These are phyloP conservation scores for Tenualosa thibaudeaui DNA, from an alignment of 2,797 vertebrate species.

Conservation along the genomic window DNA sequence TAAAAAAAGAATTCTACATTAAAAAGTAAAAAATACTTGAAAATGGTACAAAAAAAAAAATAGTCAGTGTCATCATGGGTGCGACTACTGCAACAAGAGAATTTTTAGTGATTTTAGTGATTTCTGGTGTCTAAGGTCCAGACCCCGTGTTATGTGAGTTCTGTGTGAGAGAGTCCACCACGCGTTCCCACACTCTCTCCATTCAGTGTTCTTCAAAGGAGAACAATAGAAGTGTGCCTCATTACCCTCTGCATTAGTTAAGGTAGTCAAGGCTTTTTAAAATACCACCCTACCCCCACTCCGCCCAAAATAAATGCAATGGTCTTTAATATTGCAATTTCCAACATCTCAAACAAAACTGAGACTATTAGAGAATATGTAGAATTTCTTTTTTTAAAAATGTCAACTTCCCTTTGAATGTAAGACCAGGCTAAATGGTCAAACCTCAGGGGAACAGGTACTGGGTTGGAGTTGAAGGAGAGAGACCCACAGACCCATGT, in stretches of 20 bases:
- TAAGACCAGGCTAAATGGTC: slow-evolving; percentile 38
- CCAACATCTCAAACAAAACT: no score
- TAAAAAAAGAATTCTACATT: no score
- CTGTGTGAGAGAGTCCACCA: slow-evolving; percentile 67
- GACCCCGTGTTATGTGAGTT: slow-evolving; percentile 41
- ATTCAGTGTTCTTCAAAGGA: slow-evolving; percentile 47
- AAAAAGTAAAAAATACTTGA: no score
- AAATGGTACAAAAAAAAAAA: no score
- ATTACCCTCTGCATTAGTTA: slow-evolving; percentile 59
- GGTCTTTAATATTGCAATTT: neutral
- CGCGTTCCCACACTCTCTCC: slow-evolving; percentile 59
- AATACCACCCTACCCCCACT: no score
- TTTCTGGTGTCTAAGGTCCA: slow-evolving; percentile 44
- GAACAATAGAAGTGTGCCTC: slow-evolving; percentile 36
- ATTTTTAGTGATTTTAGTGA: no score
- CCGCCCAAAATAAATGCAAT: neutral
- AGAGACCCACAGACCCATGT: slow-evolving; percentile 41
- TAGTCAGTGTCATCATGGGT: no score
- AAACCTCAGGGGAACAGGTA: slow-evolving; percentile 32
- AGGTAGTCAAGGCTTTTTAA: slow-evolving; percentile 30
- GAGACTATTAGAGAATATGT: no score
- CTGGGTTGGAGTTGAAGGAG: neutral
- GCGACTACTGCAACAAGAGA: no score
- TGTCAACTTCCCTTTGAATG: slow-evolving; percentile 33
- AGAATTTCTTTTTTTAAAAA: slow-evolving; percentile 32